Conservation (phyloP, 2,888 invertebrate genomes). For the Plebejus melissa region DNA sequence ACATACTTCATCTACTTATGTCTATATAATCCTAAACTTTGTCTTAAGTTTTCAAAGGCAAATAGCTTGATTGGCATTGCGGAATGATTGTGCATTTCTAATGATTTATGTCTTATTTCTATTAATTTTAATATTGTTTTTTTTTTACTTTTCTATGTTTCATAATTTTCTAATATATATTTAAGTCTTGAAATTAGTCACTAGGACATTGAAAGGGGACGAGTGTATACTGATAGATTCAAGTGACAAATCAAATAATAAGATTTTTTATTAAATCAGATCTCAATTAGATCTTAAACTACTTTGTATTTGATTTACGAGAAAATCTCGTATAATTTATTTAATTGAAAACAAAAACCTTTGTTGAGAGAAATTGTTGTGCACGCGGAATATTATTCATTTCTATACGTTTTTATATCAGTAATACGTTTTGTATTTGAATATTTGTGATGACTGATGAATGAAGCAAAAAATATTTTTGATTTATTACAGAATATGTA, state of each 20-base stretch:
- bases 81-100: conserved; percentile 1
- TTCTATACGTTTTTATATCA: too few species aligned
- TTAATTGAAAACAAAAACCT: too few species aligned
- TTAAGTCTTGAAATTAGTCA: conserved; percentile 1
- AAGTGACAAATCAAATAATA: not conserved
- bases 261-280: not conserved
- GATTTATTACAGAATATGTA: not conserved
- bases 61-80: not conserved
- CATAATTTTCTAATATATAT: not conserved
- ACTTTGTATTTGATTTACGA: not conserved
- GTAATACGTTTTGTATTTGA: too few species aligned
- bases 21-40: not conserved
- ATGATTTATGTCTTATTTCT: not conserved
- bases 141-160: conserved; percentile 14
- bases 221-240: not conserved
- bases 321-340: not conserved
- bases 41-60: not conserved
- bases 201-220: not conserved
- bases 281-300: not conserved
- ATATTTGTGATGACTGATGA: not conserved
- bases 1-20: not conserved
- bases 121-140: not conserved
- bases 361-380: too few species aligned
- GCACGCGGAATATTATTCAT: too few species aligned
- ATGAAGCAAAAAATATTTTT: not conserved